Conservation (phyloP, 2,113 vertebrate genomes). For the Pyxicephalus adspersus region DNA sequence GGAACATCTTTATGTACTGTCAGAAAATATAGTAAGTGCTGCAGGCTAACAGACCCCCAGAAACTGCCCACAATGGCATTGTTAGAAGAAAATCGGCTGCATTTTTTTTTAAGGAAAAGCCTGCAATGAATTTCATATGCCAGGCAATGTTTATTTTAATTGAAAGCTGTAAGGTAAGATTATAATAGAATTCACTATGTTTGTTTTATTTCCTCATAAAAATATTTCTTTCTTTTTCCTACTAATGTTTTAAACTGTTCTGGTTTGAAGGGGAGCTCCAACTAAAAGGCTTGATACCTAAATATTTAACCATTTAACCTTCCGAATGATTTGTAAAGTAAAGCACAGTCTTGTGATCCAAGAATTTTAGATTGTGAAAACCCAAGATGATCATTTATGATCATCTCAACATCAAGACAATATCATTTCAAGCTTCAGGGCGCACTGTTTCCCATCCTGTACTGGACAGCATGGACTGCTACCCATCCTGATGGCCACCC, state of each 20-base stretch:
- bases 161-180: neutral
- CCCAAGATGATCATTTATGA: no score
- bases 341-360: no score
- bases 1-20: conserved; percentile 42
- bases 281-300: no score
- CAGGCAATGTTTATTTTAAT: neutral
- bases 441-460: no score
- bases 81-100: neutral
- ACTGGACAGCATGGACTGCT: no score
- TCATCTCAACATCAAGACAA: no score
- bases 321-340: no score
- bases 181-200: neutral
- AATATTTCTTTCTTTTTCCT: neutral
- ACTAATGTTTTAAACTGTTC: neutral
- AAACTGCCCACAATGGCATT: neutral
- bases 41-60: neutral
- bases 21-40: conserved; percentile 22
- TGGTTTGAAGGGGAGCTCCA: no score
- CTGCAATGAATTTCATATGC: conserved; percentile 2
- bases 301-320: no score
- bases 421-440: no score
- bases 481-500: no score
- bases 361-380: no score
- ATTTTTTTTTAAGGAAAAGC: neutral
- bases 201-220: neutral